Evolutionary conservation across 2,888 invertebrate genomes (phyloP).

Genomic region (Nomada hirtipes): DNA sequence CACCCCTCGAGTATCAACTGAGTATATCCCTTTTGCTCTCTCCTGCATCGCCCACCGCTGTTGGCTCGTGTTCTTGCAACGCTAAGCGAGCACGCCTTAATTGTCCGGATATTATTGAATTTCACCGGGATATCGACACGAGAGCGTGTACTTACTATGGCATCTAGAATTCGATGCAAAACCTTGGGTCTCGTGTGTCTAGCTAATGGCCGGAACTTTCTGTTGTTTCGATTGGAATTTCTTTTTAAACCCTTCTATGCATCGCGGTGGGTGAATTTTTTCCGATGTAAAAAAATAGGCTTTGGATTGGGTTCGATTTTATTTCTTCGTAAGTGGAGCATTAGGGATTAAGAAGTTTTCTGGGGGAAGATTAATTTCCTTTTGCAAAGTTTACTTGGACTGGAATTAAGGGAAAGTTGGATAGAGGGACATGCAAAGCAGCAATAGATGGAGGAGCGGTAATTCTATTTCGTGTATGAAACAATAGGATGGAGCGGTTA

Average conservation of each 20-base stretch:
- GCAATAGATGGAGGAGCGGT: conserved; percentile 1
- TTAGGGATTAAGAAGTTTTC: not conserved
- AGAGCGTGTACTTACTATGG: not conserved
- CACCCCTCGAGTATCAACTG: conserved; percentile 43
- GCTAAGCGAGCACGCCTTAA: conserved; percentile 35
- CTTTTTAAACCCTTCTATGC: too few relatives aligned
- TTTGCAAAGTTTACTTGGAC: conserved; percentile 1
- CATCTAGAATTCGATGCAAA: not conserved
- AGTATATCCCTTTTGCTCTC: conserved; percentile 41
- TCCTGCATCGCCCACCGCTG: not conserved
- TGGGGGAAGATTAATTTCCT: not conserved
- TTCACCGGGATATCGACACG: conserved; percentile 40
- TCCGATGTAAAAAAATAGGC: too few relatives aligned
- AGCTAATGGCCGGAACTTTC: not conserved
- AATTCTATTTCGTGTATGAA: conserved; percentile 40
- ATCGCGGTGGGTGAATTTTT: too few relatives aligned
- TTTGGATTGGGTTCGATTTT: too few relatives aligned
- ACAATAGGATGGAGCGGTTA: conserved; percentile 35
- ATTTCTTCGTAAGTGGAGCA: too few relatives aligned
- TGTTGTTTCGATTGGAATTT: not conserved
- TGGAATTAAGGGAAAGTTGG: not conserved
- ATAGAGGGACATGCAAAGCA: conserved; percentile 18
- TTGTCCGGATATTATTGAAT: conserved; percentile 50
- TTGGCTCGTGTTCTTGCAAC: conserved; percentile 47
- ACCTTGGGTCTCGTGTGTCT: not conserved